Conservation (phyloP, 2,797 vertebrate species). For the Natrix natrix region DNA sequence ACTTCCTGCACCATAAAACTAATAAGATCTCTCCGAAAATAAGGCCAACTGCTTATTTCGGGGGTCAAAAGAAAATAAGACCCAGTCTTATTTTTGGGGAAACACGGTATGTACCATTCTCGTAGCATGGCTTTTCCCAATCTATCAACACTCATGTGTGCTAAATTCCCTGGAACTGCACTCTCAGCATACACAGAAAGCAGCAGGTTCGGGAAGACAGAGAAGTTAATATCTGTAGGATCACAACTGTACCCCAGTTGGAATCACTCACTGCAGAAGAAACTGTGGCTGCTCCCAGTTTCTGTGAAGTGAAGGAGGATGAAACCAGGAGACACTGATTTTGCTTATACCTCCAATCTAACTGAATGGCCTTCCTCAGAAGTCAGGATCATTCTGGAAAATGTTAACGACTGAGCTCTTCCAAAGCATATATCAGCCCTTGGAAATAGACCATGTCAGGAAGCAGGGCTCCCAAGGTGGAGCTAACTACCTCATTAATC, state of each 20-base stretch:
- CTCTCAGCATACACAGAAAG: background rate
- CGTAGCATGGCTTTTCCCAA: background rate
- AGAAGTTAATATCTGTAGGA: background rate
- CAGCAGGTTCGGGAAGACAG: background rate
- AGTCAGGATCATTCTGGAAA: background rate
- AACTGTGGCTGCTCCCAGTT: background rate
- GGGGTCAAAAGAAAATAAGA: no score
- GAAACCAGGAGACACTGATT: background rate
- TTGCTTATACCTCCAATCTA: background rate
- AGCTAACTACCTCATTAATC: background rate
- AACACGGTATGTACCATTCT: background rate
- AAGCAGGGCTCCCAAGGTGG: background rate
- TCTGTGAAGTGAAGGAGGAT: background rate
- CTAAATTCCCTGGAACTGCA: background rate
- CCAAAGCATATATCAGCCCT: background rate
- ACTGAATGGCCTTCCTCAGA: background rate
- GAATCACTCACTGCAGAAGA: background rate
- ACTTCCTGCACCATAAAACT: no score
- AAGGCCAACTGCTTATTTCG: no score
- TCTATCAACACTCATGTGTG: background rate
- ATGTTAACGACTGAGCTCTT: background rate
- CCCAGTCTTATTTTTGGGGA: no score
- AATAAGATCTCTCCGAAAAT: no score
- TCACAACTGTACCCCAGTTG: background rate
- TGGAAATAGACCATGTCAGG: background rate